Conservation (phyloP, 2,888 invertebrate genomes). For the Craniophora ligustri region DNA sequence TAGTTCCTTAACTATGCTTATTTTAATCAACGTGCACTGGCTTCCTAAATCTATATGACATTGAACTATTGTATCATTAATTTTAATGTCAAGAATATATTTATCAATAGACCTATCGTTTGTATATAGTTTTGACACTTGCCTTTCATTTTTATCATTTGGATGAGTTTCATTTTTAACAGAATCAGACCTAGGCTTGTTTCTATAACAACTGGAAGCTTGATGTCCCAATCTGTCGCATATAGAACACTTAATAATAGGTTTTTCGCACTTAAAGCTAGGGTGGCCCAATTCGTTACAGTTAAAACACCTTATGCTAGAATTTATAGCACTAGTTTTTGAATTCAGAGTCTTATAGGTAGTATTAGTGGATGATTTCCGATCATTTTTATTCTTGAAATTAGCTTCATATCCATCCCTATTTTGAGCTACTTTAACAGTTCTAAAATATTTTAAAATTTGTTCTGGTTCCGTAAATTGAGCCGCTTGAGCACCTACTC, state of each 20-base stretch:
- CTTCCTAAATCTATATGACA: constrained; percentile 55
- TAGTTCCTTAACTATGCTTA: constrained; percentile 10
- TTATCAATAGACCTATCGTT: neutral
- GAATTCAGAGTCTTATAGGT: neutral
- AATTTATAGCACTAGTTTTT: neutral
- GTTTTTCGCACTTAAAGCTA: constrained; percentile 36
- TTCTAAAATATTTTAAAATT: constrained; percentile 35
- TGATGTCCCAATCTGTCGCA: neutral
- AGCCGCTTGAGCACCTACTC: constrained; percentile 44
- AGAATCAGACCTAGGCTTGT: neutral
- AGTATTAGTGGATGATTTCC: too few relatives aligned
- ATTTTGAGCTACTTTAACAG: constrained; percentile 22
- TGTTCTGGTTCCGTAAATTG: constrained; percentile 44
- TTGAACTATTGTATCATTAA: too few relatives aligned
- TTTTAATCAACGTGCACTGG: constrained; percentile 46
- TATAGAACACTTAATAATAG: neutral
- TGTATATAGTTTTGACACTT: neutral
- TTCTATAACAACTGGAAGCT: neutral
- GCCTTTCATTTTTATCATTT: neutral
- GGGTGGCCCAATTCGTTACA: constrained; percentile 41
- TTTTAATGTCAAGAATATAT: neutral
- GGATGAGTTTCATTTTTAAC: neutral
- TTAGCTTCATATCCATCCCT: constrained; percentile 6
- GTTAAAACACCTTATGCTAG: constrained; percentile 25
- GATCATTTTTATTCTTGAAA: too few relatives aligned